Conservation (phyloP, 2,113 vertebrate genomes). For the Macquaria ambigua region DNA sequence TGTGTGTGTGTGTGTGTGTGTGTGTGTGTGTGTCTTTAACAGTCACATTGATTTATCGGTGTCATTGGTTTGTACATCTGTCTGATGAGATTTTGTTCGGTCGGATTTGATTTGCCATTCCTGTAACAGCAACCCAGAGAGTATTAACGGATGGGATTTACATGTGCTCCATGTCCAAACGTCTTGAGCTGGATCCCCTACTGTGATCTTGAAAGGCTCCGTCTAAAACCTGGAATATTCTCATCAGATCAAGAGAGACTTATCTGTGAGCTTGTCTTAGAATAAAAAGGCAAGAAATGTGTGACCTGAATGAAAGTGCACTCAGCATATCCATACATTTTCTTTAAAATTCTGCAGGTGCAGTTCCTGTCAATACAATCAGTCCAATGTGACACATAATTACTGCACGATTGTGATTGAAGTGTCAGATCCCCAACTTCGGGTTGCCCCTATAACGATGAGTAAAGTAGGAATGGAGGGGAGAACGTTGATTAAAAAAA, state of each 20-base stretch:
- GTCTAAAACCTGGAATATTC: conserved; percentile 60
- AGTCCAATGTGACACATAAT: conserved; percentile 16
- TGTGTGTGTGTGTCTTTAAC: conserved; percentile 16
- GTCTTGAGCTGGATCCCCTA: conserved; percentile 67
- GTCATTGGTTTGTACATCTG: conserved; percentile 63
- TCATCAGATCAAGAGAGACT: conserved; percentile 66
- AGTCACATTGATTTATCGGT: conserved; percentile 54
- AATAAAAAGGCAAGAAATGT: conserved; percentile 16
- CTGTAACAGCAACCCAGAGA: conserved; percentile 50
- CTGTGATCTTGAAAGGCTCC: conserved; percentile 66
- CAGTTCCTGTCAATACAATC: conserved; percentile 4
- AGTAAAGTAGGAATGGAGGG: not conserved
- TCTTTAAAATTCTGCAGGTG: conserved; percentile 23
- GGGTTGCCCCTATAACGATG: not conserved
- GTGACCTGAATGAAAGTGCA: conserved; percentile 37
- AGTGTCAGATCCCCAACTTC: not conserved
- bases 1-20: not conserved
- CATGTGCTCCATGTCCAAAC: conserved; percentile 58
- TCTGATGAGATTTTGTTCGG: conserved; percentile 64
- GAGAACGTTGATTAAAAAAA: not conserved
- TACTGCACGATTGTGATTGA: conserved; percentile 9
- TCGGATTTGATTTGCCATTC: conserved; percentile 63
- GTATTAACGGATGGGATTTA: conserved; percentile 66
- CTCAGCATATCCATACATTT: conserved; percentile 1
- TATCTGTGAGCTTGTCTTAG: conserved; percentile 57